These are phyloP conservation scores for Mesembrinibis cayennensis DNA, from an alignment of 2,113 vertebrate species.

Conservation along the genomic window DNA sequence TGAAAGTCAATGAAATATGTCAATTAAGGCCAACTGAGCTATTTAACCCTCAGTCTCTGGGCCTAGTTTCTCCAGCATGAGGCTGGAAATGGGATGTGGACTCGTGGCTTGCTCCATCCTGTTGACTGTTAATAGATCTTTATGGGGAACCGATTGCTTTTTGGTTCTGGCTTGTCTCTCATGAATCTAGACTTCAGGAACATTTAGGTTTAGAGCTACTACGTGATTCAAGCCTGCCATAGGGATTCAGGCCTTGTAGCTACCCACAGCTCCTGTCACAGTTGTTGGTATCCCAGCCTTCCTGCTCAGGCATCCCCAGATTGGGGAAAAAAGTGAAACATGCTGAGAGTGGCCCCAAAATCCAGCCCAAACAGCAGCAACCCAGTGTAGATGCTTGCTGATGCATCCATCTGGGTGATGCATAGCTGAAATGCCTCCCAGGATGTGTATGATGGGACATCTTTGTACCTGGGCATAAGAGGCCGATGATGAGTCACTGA, in stretches of 20 bases:
- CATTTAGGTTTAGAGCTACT: not conserved
- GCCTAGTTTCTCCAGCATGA: not conserved
- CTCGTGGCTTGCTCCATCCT: not conserved
- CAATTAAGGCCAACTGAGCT: not conserved
- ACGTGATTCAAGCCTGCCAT: not conserved
- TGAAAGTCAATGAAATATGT: not conserved
- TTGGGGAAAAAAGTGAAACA: not conserved
- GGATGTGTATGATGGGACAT: not conserved
- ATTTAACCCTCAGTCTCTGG: not conserved
- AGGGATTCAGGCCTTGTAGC: not conserved
- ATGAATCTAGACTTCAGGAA: not conserved
- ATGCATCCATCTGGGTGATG: not conserved
- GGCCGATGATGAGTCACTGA: not conserved
- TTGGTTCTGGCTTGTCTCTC: not conserved
- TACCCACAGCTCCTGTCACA: not conserved
- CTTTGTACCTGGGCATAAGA: not conserved
- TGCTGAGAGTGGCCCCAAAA: not conserved
- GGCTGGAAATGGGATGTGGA: not conserved
- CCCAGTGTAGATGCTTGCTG: not conserved
- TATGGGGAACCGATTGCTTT: not conserved
- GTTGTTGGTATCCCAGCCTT: not conserved
- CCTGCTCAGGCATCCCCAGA: not conserved
- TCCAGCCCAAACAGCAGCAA: not conserved
- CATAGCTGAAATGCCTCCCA: not conserved
- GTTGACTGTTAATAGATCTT: not conserved